Base-by-base conservation (phyloP, 1,140 invertebrate species). In the Drosophila chauvacae region DNA sequence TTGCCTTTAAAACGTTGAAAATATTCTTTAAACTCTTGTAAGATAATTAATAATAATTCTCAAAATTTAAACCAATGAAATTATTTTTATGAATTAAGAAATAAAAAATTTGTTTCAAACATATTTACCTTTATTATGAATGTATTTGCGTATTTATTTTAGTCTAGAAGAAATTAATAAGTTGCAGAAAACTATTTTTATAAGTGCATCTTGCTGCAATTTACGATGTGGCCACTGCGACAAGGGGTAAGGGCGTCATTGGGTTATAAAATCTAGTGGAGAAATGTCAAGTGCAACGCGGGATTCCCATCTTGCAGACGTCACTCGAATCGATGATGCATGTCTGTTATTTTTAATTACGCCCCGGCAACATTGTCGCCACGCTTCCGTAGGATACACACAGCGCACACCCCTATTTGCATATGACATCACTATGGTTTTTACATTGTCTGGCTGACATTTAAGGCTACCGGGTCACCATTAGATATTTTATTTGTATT, bases 271-370 rank as follows among this genome's bases (percentile, higher is more conserved):
- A 69, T 76, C 58, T 87, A 79, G 76, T 77, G 83, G 63, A 76
- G 66, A 86, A 86, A 88, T 86, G 83, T 86, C 83, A 86, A 86
- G 83, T 86, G 83, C 83, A 87, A 66, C 60, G 18, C 33, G 60
- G 35, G 18, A 47, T 74, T 68, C 66, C 75, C 68, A 55, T 44
- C 39, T 55, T 79, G 82, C 83, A 60, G 62, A 55, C 82, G 82
- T 85, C 82, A 86, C 74, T 55, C 64, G 53, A 87, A 73, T 79
- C 83, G 80, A 86, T 83, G 84, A 88, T 83, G 83, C 80, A 88
- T 88, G 87, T 85, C 83, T 80, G 83, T 80, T 88, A 88, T 86
- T 86, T 86, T 80, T 86, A 86, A 86, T 88, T 88, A 77, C 80
- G 39, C 33, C 41, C 50, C 45, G 42, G 65, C 81, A 70, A 79